Percentiles rank a stretch among this genome's conserved stretches.
Conservation (phyloP, 2,797 vertebrate species). For the Calcarius lapponicus region DNA sequence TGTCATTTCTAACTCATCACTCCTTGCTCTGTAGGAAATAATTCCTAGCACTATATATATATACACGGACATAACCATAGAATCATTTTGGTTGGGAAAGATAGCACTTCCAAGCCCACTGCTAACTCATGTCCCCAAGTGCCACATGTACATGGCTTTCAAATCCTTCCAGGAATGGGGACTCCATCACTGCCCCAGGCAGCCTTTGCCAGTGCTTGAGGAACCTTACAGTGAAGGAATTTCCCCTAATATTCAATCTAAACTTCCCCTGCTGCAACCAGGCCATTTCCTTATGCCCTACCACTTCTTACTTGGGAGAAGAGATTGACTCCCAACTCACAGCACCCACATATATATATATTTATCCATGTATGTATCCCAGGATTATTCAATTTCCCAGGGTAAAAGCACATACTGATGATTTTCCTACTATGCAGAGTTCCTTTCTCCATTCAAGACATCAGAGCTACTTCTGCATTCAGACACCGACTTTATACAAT, state of each 20-base stretch:
- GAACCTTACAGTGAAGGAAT: neutral
- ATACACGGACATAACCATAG: neutral
- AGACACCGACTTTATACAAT: conserved; percentile 43
- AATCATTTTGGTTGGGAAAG: neutral
- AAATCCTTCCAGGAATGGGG: neutral
- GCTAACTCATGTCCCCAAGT: neutral
- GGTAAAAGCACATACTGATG: neutral
- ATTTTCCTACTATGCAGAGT: neutral
- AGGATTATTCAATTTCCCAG: neutral
- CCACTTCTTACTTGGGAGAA: neutral
- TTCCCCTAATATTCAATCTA: neutral
- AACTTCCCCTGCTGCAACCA: neutral
- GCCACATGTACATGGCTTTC: neutral
- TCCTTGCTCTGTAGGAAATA: neutral
- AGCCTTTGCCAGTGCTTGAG: neutral
- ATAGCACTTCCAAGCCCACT: neutral
- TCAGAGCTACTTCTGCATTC: conserved; percentile 60
- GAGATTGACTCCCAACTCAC: neutral
- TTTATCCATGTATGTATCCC: neutral
- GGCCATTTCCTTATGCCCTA: neutral
- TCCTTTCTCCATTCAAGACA: neutral
- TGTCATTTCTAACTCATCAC: neutral
- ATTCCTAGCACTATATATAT: neutral
- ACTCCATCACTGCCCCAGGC: neutral
- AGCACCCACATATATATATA: neutral